A percentile compares a stretch with the other conserved stretches of the same genome.
These are phyloP conservation scores for Ovis canadensis DNA, from an alignment of 2,113 vertebrate species.

Conservation along the genomic window DNA sequence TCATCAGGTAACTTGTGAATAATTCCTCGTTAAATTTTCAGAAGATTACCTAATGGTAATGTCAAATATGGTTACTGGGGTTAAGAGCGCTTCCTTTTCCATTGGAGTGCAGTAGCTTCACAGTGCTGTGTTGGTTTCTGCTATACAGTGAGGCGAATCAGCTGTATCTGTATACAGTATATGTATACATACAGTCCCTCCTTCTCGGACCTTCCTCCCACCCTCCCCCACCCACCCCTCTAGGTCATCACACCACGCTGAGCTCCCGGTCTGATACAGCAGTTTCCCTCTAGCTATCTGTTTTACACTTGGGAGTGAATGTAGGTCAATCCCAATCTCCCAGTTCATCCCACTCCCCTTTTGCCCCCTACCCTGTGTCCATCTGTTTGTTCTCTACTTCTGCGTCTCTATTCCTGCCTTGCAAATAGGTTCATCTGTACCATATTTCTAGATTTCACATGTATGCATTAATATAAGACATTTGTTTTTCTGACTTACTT, in stretches of 20 bases:
- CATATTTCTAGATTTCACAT: neutral
- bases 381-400: neutral
- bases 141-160: neutral
- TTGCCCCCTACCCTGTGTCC: neutral
- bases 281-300: neutral
- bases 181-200: neutral
- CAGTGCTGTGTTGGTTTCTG: neutral
- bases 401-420: neutral
- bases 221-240: no score
- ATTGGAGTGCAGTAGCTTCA: neutral
- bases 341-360: rapidly evolving
- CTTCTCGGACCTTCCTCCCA: neutral
- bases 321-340: neutral
- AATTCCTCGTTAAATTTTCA: neutral
- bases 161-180: neutral
- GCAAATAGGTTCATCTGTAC: neutral
- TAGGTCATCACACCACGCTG: neutral
- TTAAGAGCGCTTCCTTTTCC: neutral
- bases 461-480: neutral
- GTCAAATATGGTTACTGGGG: neutral
- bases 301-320: neutral
- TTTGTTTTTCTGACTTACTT: neutral
- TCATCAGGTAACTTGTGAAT: neutral
- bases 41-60: neutral
- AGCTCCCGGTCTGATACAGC: neutral